Conservation (phyloP, 2,888 invertebrate species). For the Corythucha ciliata region DNA sequence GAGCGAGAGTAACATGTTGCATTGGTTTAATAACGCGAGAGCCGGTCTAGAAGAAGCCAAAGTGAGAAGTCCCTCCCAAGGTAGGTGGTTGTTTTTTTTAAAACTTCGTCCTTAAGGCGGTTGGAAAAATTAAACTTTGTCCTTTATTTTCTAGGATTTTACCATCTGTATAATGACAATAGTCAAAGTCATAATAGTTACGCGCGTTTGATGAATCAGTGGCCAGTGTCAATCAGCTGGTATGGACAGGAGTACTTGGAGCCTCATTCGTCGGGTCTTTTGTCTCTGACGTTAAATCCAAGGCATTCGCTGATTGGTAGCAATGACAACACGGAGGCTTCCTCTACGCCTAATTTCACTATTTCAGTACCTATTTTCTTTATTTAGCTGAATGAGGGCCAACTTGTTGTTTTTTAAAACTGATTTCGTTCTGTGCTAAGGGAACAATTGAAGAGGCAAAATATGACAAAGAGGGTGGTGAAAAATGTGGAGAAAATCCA, state of each 20-base stretch:
- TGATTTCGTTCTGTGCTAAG: neutral
- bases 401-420: too few relatives aligned
- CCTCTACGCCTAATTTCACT: constrained; percentile 18
- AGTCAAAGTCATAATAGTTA: constrained; percentile 58
- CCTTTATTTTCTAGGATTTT: constrained; percentile 39
- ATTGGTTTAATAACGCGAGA: constrained; percentile 96
- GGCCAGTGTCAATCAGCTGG: constrained; percentile 43
- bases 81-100: constrained; percentile 37
- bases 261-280: constrained; percentile 12
- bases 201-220: constrained; percentile 45
- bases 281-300: constrained; percentile 19
- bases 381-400: too few relatives aligned
- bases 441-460: constrained; percentile 18
- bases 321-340: constrained; percentile 10
- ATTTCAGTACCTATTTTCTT: too few relatives aligned
- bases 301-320: constrained; percentile 10
- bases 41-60: constrained; percentile 91
- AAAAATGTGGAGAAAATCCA: constrained; percentile 1
- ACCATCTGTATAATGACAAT: constrained; percentile 55
- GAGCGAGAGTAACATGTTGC: constrained; percentile 91
- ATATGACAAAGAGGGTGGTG: constrained; percentile 16
- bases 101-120: neutral
- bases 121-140: neutral
- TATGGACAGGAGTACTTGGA: constrained; percentile 31
- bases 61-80: constrained; percentile 44